These are phyloP conservation scores for Drosophila greeni DNA, from an alignment of 2,888 invertebrate genomes.

Conservation along the genomic window DNA sequence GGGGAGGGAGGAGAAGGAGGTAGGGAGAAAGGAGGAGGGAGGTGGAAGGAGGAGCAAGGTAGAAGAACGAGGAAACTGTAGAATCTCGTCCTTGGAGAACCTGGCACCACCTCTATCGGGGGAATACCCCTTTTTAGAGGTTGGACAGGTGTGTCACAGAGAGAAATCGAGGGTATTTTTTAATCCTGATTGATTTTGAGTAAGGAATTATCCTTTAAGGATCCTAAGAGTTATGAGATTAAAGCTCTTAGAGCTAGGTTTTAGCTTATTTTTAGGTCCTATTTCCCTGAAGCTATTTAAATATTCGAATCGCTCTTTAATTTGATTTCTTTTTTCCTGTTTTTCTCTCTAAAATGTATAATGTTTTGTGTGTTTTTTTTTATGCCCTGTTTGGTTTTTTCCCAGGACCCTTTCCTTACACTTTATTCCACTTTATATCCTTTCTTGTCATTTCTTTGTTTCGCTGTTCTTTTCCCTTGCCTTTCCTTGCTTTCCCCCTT, in stretches of 20 bases:
- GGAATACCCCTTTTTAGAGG: neutral
- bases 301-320: neutral
- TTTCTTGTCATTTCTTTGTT: neutral
- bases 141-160: conserved; percentile 19
- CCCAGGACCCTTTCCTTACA: neutral
- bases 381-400: conserved; percentile 19
- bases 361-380: conserved; percentile 19
- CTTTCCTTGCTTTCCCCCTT: neutral
- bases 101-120: neutral
- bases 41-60: too few relatives aligned
- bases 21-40: too few relatives aligned
- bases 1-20: too few relatives aligned
- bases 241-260: neutral
- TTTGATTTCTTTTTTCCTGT: too few relatives aligned
- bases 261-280: neutral
- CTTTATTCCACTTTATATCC: neutral
- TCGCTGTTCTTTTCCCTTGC: neutral
- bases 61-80: too few relatives aligned
- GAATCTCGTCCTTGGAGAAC: conserved; percentile 1
- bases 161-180: neutral
- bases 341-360: neutral
- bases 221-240: neutral
- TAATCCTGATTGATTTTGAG: neutral
- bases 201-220: neutral
- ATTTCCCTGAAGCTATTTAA: too few relatives aligned